Evolutionary conservation across 2,888 invertebrate genomes (phyloP).

Genomic region (Gisinianus flammeolus): DNA sequence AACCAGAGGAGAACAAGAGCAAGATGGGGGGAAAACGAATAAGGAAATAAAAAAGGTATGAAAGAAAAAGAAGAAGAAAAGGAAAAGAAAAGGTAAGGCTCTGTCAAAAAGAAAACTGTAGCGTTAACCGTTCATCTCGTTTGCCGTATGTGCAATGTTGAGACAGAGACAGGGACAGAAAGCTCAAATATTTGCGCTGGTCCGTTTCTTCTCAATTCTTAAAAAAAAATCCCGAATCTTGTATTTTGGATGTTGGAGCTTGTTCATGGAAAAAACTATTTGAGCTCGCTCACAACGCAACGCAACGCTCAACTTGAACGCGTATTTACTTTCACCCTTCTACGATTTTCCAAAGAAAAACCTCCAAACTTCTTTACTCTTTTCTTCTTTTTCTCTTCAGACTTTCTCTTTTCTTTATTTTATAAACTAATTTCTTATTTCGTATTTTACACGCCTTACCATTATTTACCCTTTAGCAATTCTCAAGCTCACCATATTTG

Average conservation of each 20-base stretch:
- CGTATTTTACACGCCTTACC: too few relatives aligned
- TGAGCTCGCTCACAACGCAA: slow-evolving; percentile 1
- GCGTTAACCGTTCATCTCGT: not conserved
- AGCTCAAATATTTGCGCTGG: slow-evolving; percentile 29
- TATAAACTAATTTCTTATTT: too few relatives aligned
- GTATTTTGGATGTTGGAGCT: slow-evolving; percentile 3
- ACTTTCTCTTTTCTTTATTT: not conserved
- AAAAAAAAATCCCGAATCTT: not conserved
- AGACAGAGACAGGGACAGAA: not conserved
- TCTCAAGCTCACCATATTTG: too few relatives aligned
- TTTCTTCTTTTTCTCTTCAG: not conserved
- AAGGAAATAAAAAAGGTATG: slow-evolving; percentile 4
- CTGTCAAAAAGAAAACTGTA: not conserved
- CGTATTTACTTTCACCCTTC: slow-evolving; percentile 31
- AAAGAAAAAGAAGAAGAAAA: not conserved
- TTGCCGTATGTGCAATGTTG: not conserved
- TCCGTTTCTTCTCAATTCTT: slow-evolving; percentile 4
- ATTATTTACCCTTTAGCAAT: too few relatives aligned
- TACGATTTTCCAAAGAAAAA: not conserved
- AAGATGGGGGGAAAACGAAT: not conserved
- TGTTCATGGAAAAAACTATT: slow-evolving; percentile 13
- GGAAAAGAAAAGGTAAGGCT: slow-evolving; percentile 10
- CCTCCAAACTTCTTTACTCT: not conserved
- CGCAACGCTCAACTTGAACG: slow-evolving; percentile 7
- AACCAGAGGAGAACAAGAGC: not conserved